Evolutionary conservation across 2,888 invertebrate genomes (phyloP).

Genomic region (Halictus quadricinctus): DNA sequence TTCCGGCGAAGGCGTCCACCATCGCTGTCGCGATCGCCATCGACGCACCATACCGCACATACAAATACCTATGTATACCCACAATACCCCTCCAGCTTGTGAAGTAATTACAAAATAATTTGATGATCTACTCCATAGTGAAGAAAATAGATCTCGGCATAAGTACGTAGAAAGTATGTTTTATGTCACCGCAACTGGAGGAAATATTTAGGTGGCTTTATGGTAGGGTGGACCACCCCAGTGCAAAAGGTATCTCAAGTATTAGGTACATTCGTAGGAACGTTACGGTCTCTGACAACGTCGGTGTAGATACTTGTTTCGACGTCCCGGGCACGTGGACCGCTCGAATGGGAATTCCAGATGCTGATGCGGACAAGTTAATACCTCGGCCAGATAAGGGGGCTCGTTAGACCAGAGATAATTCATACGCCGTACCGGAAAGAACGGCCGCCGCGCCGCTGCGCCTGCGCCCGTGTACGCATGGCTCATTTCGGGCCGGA

Average conservation of each 20-base stretch:
- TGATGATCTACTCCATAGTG: too few relatives aligned
- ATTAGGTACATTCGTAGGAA: not conserved
- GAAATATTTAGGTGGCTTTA: not conserved
- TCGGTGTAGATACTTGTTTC: conserved; percentile 49
- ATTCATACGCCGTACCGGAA: conserved; percentile 54
- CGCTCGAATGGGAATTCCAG: conserved; percentile 52
- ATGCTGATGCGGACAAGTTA: conserved; percentile 63
- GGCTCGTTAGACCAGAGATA: conserved; percentile 46
- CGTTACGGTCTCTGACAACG: not conserved
- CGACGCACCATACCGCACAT: conserved; percentile 34
- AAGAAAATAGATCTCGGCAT: too few relatives aligned
- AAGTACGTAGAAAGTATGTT: not conserved
- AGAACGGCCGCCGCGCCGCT: conserved; percentile 25
- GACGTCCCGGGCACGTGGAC: conserved; percentile 43
- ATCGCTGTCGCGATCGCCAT: not conserved
- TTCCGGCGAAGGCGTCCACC: conserved; percentile 34
- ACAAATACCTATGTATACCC: too few relatives aligned
- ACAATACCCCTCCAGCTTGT: too few relatives aligned
- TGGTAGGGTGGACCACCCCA: too few relatives aligned
- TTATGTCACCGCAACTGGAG: not conserved
- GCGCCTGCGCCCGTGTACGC: conserved; percentile 20
- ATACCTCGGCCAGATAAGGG: conserved; percentile 59
- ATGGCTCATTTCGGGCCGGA: conserved; percentile 29
- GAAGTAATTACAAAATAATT: too few relatives aligned
- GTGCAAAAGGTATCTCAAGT: not conserved